Percentiles rank a stretch among this genome's conserved stretches.
Evolutionary conservation across 2,888 invertebrate species (phyloP).

Genomic region (Podabrus alpinus): DNA sequence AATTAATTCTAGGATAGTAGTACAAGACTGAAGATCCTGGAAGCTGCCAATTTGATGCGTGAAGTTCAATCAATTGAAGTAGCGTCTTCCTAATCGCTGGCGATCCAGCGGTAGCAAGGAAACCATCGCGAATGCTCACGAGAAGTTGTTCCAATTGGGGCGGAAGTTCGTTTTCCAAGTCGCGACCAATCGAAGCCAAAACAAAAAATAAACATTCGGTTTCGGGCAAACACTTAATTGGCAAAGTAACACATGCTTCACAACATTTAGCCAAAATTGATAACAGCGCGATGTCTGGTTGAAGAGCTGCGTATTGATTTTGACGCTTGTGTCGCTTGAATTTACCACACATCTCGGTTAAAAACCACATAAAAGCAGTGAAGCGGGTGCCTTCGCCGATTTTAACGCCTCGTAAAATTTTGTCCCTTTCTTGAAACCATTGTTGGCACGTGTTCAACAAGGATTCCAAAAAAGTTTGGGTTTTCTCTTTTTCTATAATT

Average conservation of each 20-base stretch:
- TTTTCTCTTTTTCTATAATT: conserved; percentile 85
- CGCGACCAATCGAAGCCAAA: conserved; percentile 84
- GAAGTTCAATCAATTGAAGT: conserved; percentile 86
- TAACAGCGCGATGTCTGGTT: conserved; percentile 76
- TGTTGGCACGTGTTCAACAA: conserved; percentile 88
- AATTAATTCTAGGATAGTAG: conserved; percentile 71
- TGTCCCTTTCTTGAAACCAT: conserved; percentile 79
- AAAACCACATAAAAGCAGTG: conserved; percentile 86
- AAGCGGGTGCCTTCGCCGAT: conserved; percentile 70
- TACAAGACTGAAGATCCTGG: conserved; percentile 88
- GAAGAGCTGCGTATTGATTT: conserved; percentile 62
- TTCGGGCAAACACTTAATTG: conserved; percentile 80
- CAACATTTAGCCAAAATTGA: conserved; percentile 88
- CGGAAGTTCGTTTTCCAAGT: conserved; percentile 81
- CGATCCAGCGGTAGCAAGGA: conserved; percentile 73
- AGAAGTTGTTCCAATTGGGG: conserved; percentile 79
- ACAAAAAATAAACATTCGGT: conserved; percentile 89
- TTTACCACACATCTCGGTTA: conserved; percentile 90
- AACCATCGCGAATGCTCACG: conserved; percentile 81
- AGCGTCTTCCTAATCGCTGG: conserved; percentile 82
- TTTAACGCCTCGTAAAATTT: conserved; percentile 60
- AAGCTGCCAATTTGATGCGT: conserved; percentile 89
- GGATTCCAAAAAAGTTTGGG: conserved; percentile 87
- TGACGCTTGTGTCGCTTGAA: conserved; percentile 69
- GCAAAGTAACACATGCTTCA: conserved; percentile 83